These are phyloP conservation scores for Umimayanthus kanabou DNA, from an alignment of 92 coral and sea anemone genomes.

Conservation along the genomic window DNA sequence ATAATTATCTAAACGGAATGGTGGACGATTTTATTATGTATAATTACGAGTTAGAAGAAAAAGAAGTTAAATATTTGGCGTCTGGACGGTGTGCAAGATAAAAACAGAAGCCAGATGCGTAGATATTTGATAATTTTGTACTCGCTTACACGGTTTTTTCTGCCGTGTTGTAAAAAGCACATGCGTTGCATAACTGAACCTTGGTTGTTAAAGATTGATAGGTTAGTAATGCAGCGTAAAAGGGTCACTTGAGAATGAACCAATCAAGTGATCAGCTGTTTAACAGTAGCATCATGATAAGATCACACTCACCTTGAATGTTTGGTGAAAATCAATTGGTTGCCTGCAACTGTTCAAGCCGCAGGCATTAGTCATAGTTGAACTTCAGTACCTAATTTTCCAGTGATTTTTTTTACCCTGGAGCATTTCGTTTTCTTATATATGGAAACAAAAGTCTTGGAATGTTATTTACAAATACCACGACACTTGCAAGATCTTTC, in stretches of 20 bases:
- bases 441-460: too few relatives aligned
- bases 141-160: not conserved
- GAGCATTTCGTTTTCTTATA: too few relatives aligned
- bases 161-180: not conserved
- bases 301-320: not conserved
- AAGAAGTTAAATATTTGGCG: constrained; percentile 79
- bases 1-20: constrained; percentile 71
- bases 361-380: too few relatives aligned
- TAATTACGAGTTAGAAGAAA: constrained; percentile 80
- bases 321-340: not conserved
- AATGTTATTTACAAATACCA: too few relatives aligned
- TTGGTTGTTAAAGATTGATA: not conserved
- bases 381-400: too few relatives aligned
- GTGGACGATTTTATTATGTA: constrained; percentile 93
- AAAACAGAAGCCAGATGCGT: not conserved
- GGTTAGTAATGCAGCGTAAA: not conserved
- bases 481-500: too few relatives aligned
- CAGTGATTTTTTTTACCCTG: too few relatives aligned
- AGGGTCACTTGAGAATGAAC: not conserved
- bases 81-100: constrained; percentile 68
- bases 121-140: constrained; percentile 18
- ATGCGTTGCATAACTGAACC: not conserved
- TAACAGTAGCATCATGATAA: too few relatives aligned
- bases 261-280: too few relatives aligned
- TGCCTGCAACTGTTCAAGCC: not conserved